Conservation (phyloP, 2,113 vertebrate genomes). For the Conger conger region DNA sequence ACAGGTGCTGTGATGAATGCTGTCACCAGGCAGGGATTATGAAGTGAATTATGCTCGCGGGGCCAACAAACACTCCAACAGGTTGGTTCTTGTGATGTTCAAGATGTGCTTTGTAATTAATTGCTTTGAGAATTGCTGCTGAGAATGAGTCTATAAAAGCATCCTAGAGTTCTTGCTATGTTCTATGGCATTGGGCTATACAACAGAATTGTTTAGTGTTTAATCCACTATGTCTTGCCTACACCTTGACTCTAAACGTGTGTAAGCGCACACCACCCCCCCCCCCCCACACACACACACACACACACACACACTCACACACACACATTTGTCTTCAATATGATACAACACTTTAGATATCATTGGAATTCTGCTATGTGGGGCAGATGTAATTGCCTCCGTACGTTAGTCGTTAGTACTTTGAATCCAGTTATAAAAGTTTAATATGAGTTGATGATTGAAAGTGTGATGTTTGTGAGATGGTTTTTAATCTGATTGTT, state of each 20-base stretch:
- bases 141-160: neutral
- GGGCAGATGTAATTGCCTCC: neutral
- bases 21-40: slow-evolving; percentile 15
- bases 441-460: neutral
- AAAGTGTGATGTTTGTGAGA: neutral
- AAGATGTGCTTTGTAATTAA: neutral
- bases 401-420: neutral
- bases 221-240: too few relatives aligned
- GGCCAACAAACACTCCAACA: neutral
- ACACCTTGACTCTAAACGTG: too few relatives aligned
- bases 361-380: neutral
- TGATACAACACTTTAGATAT: too few relatives aligned
- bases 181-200: neutral
- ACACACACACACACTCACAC: too few relatives aligned
- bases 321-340: too few relatives aligned
- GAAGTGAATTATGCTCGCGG: slow-evolving; percentile 14
- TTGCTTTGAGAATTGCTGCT: neutral
- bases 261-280: too few relatives aligned
- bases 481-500: neutral
- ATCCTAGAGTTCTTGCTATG: too few relatives aligned
- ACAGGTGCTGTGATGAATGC: slow-evolving; percentile 22
- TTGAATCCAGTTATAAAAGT: neutral
- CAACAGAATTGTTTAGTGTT: too few relatives aligned
- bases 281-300: too few relatives aligned
- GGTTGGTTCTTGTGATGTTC: slow-evolving; percentile 1